phyloP scores from a whole-genome alignment of 2,888 invertebrate genomes.

The Harpalus rufipes region DNA sequence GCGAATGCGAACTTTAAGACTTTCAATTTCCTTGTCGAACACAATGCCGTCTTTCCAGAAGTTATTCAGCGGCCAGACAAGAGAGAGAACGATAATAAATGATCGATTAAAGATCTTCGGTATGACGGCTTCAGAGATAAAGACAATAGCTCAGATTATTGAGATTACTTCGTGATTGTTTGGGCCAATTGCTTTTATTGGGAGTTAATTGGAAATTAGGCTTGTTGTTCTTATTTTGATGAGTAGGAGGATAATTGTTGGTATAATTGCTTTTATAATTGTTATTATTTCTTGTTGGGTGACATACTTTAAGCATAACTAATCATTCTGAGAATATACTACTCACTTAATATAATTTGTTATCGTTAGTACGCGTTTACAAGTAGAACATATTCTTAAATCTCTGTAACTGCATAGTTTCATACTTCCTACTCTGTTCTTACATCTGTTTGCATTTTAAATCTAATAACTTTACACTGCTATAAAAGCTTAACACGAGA shows the following conservation, averaged over 20 bases:
- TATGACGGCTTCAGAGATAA: conserved; percentile 24
- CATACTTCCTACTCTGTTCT: too few relatives aligned
- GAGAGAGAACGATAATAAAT: conserved; percentile 17
- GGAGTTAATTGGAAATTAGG: conserved; percentile 12
- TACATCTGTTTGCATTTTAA: too few relatives aligned
- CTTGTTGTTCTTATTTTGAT: background rate
- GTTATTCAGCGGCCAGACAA: conserved; percentile 11
- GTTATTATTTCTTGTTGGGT: background rate
- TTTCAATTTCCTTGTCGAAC: conserved; percentile 50
- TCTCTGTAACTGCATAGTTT: background rate
- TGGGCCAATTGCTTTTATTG: conserved; percentile 10
- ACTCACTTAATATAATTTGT: background rate
- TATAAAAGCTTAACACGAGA: too few relatives aligned
- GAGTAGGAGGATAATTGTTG: background rate
- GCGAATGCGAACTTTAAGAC: conserved; percentile 23
- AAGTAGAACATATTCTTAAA: background rate
- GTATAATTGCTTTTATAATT: background rate
- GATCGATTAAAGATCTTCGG: conserved; percentile 35
- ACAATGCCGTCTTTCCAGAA: background rate
- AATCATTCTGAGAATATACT: background rate
- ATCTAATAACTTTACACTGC: too few relatives aligned
- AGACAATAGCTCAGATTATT: conserved; percentile 46
- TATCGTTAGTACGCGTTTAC: background rate
- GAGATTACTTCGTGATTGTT: conserved; percentile 30
- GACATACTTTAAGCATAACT: background rate